Base-by-base conservation (phyloP, 1,140 invertebrate species). In the Drusus annulatus region DNA sequence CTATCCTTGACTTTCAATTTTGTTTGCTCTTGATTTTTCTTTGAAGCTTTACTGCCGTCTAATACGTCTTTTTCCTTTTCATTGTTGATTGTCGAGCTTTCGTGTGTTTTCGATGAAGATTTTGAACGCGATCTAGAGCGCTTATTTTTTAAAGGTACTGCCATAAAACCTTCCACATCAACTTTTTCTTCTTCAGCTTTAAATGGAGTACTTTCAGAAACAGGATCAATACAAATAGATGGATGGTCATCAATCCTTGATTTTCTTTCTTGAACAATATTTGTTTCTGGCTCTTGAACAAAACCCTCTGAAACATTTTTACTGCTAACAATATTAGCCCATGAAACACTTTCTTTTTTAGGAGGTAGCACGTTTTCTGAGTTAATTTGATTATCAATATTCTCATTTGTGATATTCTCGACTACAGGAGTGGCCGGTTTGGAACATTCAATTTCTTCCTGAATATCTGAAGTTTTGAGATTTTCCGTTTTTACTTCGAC, bases 101-200 rank as follows among this genome's bases (percentile, higher is more conserved):
- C 62, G 74, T 16, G 56, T 80, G 68, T 25, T 76, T 80, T 83
- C 74, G 51, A 58, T 21, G 71, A n/a, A 69, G 80, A 80, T 68
- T 83, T 87, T 28, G 89, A 90, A 62, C 88, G 84, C 54, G 88
- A 89, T 76, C 89, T 85, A 23, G 88, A 90, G 79, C 89, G 84
- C 84, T 87, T 86, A 81, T 83, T 86, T 85, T 88, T 86, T 56
- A 87, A 86, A 76, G 56, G 73, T 58, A 88, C 88, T 23, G 85
- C 86, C 69, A 90, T 89, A 83, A 89, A 89, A 23, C 88, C 88
- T 82, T 90, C 88, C 50, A 85, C 83, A 85, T 89, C 89, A 1
- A 88, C 80, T 84, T 85, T 80, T 45, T 84, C 16, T 74, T 85
- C 85, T 76, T 82, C 80, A 84, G 84, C 87, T 36, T 63, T 65